Evolutionary conservation across 2,888 invertebrate species (phyloP).

Genomic region (Bedellia somnulentella): DNA sequence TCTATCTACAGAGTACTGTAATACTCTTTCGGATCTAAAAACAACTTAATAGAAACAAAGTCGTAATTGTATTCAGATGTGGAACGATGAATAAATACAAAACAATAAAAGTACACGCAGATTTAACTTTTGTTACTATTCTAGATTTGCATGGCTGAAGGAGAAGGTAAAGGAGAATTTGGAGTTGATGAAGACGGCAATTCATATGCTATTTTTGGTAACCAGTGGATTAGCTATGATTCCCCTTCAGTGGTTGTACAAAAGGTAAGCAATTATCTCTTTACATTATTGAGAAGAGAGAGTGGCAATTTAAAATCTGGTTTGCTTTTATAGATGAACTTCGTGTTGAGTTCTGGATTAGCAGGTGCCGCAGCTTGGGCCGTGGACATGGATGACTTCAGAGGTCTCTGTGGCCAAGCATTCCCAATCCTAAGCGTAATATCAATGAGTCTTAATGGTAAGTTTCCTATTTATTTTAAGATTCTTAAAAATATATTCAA

Average conservation of each 20-base stretch:
- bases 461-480: slow-evolving; percentile 3
- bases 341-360: slow-evolving; percentile 61
- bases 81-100: no score
- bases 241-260: slow-evolving; percentile 65
- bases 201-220: slow-evolving; percentile 67
- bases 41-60: no score
- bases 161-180: slow-evolving; percentile 54
- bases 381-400: slow-evolving; percentile 77
- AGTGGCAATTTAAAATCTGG: background rate
- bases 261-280: slow-evolving; percentile 53
- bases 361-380: slow-evolving; percentile 74
- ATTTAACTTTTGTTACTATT: background rate
- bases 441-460: slow-evolving; percentile 56
- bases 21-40: no score
- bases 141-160: slow-evolving; percentile 60
- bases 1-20: no score
- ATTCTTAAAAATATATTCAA: background rate
- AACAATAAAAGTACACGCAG: no score
- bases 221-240: slow-evolving; percentile 83
- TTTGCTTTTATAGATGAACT: slow-evolving; percentile 66
- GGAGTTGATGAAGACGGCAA: slow-evolving; percentile 65
- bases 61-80: no score
- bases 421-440: slow-evolving; percentile 70
- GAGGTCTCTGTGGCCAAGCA: slow-evolving; percentile 72
- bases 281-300: background rate